Evolutionary conservation across 2,888 invertebrate species (phyloP).

Genomic region (Adelphocoris suturalis): DNA sequence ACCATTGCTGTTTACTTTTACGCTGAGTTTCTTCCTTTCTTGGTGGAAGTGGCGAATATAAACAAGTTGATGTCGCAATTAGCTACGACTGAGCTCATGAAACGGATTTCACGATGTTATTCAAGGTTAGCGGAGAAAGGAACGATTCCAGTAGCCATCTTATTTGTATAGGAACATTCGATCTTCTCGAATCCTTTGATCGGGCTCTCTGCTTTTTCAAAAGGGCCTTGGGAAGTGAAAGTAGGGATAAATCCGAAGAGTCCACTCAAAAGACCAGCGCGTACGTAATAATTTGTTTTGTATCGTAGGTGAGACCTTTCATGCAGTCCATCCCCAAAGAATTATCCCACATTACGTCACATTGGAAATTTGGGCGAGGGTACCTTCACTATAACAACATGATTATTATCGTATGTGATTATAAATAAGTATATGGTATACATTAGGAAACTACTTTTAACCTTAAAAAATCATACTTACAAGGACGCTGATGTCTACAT

Average conservation of each 20-base stretch:
- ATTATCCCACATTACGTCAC: neutral
- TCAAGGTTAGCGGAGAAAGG: slow-evolving; percentile 1
- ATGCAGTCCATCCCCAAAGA: neutral
- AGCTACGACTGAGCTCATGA: neutral
- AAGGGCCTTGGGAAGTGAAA: slow-evolving; percentile 13
- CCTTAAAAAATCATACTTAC: no score
- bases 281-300: neutral
- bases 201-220: neutral
- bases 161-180: neutral
- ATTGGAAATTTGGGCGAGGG: no score
- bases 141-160: neutral
- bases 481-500: no score
- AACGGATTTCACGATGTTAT: neutral
- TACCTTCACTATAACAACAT: no score
- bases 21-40: no score
- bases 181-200: neutral
- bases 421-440: no score
- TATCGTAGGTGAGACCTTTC: neutral
- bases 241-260: neutral
- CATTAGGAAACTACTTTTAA: no score
- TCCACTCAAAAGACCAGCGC: neutral
- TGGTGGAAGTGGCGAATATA: no score
- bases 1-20: no score
- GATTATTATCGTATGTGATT: no score
- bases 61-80: neutral